Base-by-base conservation (phyloP, 2,797 vertebrate species). In the Paedocypris micromegethes region DNA sequence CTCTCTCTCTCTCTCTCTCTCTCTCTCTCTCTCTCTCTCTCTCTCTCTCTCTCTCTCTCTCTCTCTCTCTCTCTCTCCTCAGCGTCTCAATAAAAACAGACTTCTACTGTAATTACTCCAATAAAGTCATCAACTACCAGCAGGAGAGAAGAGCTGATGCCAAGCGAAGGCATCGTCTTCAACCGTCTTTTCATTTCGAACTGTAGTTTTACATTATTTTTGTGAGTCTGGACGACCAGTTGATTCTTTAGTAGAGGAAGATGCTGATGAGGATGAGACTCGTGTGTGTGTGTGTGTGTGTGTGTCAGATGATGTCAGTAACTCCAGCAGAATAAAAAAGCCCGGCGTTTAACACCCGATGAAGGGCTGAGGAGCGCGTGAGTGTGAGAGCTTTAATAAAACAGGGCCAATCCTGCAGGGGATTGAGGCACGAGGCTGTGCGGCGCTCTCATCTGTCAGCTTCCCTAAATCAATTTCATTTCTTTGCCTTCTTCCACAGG, bases 381-480 rank as follows among this genome's bases (percentile, higher is more conserved):
- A 56, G 45, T 48, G 57, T 56, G 38, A 70, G 52, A 66, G 46
- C 44, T 65, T 70, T 74, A 70, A 70, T 70, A 70, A 53, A 52
- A 66, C 42, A 59, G 53, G 52, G 38, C 52, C 47, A 62, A 74
- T 47, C 70, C 63, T 43, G 7, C 9, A n/a, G 72, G 72, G 54
- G 59, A 64, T 57, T 63, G 53, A 54, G 57, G 68, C 52, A 3
- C 4, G 3, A 5, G 52, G 46, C 59, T 45, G 52, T 47, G 5
- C 50, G 62, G 58, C 56, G 55, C 58, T 56, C 68, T 70, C 60
- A 63, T 63, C 59, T 70, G 68, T 57, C 68, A 70, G 68, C 52
- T 70, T 70, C 63, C 46, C 53, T 70, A 70, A 70, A 63, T 70
- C 68, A 63, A 70, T 70, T 70, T 63, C 49, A 70, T 70, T 63